phyloP scores from a whole-genome alignment of 1,140 invertebrate species.

The Euglossa dilemma region DNA sequence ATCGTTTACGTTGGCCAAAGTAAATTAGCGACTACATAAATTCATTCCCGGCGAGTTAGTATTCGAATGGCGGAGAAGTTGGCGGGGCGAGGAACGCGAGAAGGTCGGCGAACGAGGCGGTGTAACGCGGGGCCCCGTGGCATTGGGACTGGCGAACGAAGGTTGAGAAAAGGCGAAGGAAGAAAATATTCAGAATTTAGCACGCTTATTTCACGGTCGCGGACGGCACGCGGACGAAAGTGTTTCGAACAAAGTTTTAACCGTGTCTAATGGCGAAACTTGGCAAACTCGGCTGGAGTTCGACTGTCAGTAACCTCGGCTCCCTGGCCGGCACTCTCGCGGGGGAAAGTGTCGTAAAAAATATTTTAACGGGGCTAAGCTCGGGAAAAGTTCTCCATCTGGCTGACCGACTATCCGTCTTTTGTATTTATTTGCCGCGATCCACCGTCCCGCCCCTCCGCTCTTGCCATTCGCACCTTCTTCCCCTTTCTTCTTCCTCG shows the following conservation, averaged over 20 bases:
- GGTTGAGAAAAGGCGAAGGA: constrained; percentile 36
- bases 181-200: constrained; percentile 77
- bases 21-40: constrained; percentile 63
- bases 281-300: constrained; percentile 77
- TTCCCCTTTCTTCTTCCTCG: neutral
- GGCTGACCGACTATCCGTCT: constrained; percentile 55
- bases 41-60: constrained; percentile 53
- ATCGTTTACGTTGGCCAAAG: constrained; percentile 48
- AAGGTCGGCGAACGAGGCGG: constrained; percentile 26
- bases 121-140: constrained; percentile 1
- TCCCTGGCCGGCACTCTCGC: constrained; percentile 41
- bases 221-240: constrained; percentile 78
- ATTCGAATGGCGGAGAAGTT: constrained; percentile 54
- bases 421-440: constrained; percentile 60
- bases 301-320: constrained; percentile 75
- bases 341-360: constrained; percentile 71
- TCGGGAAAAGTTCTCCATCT: constrained; percentile 51
- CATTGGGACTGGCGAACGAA: constrained; percentile 21
- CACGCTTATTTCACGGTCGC: constrained; percentile 79
- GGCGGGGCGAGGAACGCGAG: neutral
- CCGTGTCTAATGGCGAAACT: constrained; percentile 81
- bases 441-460: neutral
- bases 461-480: constrained; percentile 18
- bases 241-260: constrained; percentile 82
- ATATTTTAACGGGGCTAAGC: constrained; percentile 71